These are phyloP conservation scores for Amblyopsis hoosieri DNA, from an alignment of 2,797 vertebrate genomes.

Conservation along the genomic window DNA sequence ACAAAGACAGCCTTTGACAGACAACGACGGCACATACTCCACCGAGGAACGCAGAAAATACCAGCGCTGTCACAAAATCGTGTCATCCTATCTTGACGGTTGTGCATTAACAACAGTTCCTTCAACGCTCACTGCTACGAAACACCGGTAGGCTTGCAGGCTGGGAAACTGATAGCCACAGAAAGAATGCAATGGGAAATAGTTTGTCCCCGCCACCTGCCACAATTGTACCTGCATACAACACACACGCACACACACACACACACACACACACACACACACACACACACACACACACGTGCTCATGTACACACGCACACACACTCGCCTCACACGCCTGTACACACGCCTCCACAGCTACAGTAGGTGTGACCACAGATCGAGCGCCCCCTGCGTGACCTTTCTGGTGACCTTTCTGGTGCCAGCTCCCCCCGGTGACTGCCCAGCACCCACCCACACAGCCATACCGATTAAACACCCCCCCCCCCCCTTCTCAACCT, in stretches of 20 bases:
- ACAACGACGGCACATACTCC: slow-evolving; percentile 78
- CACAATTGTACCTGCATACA: background rate
- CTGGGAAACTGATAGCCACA: slow-evolving; percentile 70
- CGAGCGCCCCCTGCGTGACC: slow-evolving; percentile 41
- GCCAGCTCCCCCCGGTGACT: slow-evolving; percentile 19
- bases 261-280: background rate
- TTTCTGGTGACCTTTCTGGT: slow-evolving; percentile 15
- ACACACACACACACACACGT: slow-evolving; percentile 3
- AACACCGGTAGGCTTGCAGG: slow-evolving; percentile 73
- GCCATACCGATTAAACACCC: slow-evolving; percentile 50
- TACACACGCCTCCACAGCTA: background rate
- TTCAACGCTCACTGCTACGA: slow-evolving; percentile 82
- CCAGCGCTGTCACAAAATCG: slow-evolving; percentile 85
- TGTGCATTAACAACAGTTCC: slow-evolving; percentile 85
- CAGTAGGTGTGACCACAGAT: slow-evolving; percentile 25
- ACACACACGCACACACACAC: background rate
- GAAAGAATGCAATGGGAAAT: slow-evolving; percentile 17
- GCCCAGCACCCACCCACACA: slow-evolving; percentile 20
- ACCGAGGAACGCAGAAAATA: slow-evolving; percentile 84
- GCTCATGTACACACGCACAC: slow-evolving; percentile 1
- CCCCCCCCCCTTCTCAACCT: slow-evolving; percentile 34
- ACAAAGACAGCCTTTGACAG: slow-evolving; percentile 95
- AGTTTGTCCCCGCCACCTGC: background rate
- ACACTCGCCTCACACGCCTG: too few species aligned
- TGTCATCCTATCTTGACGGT: slow-evolving; percentile 83